These are phyloP conservation scores for Rhodinocichla rosea DNA, from an alignment of 2,113 vertebrate species.

Conservation along the genomic window DNA sequence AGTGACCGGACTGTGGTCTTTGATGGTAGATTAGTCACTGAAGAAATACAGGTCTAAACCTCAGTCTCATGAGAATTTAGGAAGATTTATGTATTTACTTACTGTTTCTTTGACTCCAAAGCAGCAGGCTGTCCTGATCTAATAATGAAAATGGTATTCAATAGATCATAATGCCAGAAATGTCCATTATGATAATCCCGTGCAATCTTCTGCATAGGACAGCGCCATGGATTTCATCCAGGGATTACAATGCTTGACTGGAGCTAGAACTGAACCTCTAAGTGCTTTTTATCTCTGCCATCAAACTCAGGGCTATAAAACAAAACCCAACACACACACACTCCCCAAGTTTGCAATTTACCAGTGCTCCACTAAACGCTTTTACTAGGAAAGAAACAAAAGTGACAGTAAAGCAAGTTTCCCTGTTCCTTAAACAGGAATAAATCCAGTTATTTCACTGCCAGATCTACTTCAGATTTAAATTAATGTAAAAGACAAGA, in stretches of 20 bases:
- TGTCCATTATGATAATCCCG: constrained; percentile 31
- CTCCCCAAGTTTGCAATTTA: neutral
- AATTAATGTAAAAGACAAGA: constrained; percentile 27
- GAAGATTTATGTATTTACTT: constrained; percentile 17
- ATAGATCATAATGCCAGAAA: constrained; percentile 35
- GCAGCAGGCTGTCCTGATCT: neutral
- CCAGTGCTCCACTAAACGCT: neutral
- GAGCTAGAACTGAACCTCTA: constrained; percentile 2
- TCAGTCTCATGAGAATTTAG: neutral
- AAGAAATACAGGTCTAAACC: neutral
- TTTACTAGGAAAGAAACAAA: neutral
- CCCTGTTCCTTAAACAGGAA: neutral
- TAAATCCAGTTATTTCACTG: neutral
- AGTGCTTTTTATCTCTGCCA: constrained; percentile 15
- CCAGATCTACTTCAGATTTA: neutral
- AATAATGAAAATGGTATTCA: neutral
- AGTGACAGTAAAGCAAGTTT: neutral
- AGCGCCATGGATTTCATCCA: neutral
- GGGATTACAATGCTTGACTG: constrained; percentile 19
- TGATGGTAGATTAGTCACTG: neutral
- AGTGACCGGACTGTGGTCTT: neutral
- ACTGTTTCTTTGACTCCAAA: constrained; percentile 1
- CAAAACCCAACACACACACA: neutral
- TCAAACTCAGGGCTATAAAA: neutral
- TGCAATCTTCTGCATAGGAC: neutral